Conservation (phyloP, 2,888 invertebrate genomes). For the Ormyrus labotus region DNA sequence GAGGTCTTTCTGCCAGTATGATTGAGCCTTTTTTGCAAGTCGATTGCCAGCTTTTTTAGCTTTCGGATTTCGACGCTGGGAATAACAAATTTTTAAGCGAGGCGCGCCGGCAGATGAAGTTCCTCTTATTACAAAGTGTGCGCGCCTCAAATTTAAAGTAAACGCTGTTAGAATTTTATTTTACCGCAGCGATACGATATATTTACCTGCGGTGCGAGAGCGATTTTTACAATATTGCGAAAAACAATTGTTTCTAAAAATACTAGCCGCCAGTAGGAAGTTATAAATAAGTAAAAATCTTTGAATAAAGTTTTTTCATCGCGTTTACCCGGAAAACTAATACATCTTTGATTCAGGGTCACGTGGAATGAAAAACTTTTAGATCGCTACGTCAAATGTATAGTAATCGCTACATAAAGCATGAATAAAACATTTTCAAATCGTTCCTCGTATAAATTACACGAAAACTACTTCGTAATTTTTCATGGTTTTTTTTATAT, state of each 20-base stretch:
- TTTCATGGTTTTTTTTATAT: too few species aligned
- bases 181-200: too few species aligned
- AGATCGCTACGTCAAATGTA: too few species aligned
- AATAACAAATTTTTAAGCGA: neutral
- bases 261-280: too few species aligned
- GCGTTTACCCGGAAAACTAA: slow-evolving; percentile 1
- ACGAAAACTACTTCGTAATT: neutral
- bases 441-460: neutral
- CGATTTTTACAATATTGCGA: too few species aligned
- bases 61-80: slow-evolving; percentile 12
- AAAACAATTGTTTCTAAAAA: too few species aligned
- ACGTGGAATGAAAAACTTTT: neutral
- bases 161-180: too few species aligned
- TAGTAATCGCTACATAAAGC: neutral
- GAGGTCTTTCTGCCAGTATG: slow-evolving; percentile 43
- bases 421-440: too few species aligned
- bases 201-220: too few species aligned
- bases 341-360: neutral
- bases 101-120: too few species aligned
- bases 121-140: too few species aligned
- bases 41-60: slow-evolving; percentile 29
- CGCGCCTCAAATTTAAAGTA: too few species aligned
- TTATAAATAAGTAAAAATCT: neutral
- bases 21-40: slow-evolving; percentile 53
- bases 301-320: neutral